Percentiles rank a stretch among this genome's conserved stretches.
These are phyloP conservation scores for Accipiter virgatus DNA, from an alignment of 2,113 vertebrate species.

Conservation along the genomic window DNA sequence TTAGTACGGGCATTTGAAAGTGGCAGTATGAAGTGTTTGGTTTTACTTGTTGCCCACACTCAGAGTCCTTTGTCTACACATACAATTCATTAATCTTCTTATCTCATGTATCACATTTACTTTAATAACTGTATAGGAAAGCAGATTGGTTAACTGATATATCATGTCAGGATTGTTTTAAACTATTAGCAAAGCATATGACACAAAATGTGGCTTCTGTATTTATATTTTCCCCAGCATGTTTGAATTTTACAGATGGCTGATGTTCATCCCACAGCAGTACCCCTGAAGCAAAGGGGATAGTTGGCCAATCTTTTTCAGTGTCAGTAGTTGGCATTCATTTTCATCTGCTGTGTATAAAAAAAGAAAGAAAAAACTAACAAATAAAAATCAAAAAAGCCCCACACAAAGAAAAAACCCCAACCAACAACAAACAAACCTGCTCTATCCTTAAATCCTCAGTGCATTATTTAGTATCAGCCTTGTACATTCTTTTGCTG, in stretches of 20 bases:
- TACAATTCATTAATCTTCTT: constrained; percentile 16
- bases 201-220: constrained; percentile 34
- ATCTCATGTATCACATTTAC: background rate
- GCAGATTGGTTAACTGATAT: constrained; percentile 1
- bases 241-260: constrained; percentile 41
- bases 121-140: constrained; percentile 35
- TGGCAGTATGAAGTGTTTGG: background rate
- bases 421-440: background rate
- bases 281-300: constrained; percentile 2
- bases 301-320: background rate
- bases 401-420: background rate
- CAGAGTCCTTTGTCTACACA: background rate
- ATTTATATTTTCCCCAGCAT: constrained; percentile 23
- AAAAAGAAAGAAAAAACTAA: background rate
- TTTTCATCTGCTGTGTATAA: constrained; percentile 7
- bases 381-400: no score
- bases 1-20: background rate
- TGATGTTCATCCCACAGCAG: background rate
- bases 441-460: constrained; percentile 12
- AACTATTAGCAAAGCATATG: constrained; percentile 22
- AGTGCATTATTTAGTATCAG: constrained; percentile 35
- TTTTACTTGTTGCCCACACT: background rate
- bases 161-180: constrained; percentile 29
- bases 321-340: constrained; percentile 16
- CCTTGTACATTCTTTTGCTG: constrained; percentile 21